Base-by-base conservation (phyloP, 2,113 vertebrate genomes). In the Ictidomys tridecemlineatus region DNA sequence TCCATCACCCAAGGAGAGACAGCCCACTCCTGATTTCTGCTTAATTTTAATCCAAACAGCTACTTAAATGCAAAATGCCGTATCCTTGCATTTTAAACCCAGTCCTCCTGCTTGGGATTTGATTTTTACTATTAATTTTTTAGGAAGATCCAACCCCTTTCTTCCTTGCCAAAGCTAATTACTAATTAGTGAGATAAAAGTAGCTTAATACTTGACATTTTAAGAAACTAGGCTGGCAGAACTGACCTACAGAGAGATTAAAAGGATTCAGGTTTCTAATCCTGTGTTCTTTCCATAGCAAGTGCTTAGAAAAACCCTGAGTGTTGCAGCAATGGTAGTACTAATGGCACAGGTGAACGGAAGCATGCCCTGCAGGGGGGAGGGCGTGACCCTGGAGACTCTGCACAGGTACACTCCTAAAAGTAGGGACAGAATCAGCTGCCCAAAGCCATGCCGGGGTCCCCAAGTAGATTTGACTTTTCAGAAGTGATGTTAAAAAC, bases 171-270 rank as follows among this genome's bases (percentile, higher is more conserved):
- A 56, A 37, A 85, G 83, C 39, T 90, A 77, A 90, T 45, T 74
- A 84, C 76, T 94, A 65, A 78, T 87, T 83, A 53, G 39, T 34
- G 94, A 61, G 74, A 85, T 65, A 73, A 95, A 92, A 84, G 72
- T 56, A 56, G 39, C 73, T 85, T 92, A 85, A 48, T 88, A 26
- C 17, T 63, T 79, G 74, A 22, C 48, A 61, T 93, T 94, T 94
- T 77, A 56, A 96, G 93, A 96, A 94, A 73, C 13, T 0, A 78
- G 11, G 45, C 53, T 92, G 61, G 72, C 85, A 82, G 24, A 65
- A 85, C 37, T 95, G 92, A 82, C 18, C 78, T 53, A 76, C 70
- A 37, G 24, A 94, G 58, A 80, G 84, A 73, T 4, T 32, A 4
- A 51, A 87, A 61, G 61, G 37, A 61, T 72, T 77, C 84, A 63